Base-by-base conservation (phyloP, 2,888 invertebrate species). In the Hecatera dysodea region DNA sequence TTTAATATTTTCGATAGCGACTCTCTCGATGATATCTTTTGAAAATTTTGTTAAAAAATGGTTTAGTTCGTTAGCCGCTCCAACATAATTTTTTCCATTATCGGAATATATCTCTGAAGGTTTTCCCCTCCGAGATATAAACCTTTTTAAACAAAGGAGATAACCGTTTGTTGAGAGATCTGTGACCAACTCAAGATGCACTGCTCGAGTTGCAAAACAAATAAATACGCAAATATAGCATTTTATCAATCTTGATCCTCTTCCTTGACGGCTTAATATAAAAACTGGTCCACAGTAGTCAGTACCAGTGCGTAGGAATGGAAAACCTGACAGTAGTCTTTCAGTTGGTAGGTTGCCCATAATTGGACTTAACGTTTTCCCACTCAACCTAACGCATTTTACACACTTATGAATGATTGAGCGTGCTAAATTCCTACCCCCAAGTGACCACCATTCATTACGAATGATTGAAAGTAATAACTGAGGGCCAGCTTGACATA, bases 401-500 rank as follows among this genome's bases (percentile, higher is more conserved):
- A 50, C 4, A 33, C 29, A 33, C 29, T 33, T 33, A 33, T 33
- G 29, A 33, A 33, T 6, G 29, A 33, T 6, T 33, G 29, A 33
- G 29, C 29, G 29, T 33, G 29, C 29, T 33, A 33, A 33, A 33
- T 33, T 33, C 6, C 29, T 33, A 33, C 29, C 29, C 3, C 29
- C 29, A 33, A 6, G 29, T 33, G 29, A 6, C 29, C 29, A 33
- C 50, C 50, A 50, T 50, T 50, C 24, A 50, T 50, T 50, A 50
- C 50, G 50, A 42, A 42, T 42, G 17, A 17, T 17, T 17, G 42
- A 42, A 42, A 42, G 42, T 42, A 42, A 42, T 42, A 50, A 17
- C 24, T 50, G 50, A 50, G 50, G 50, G 24, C 50, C 50, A 50
- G 50, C 50, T 24, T 24, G 24, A 50, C 50, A 50, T 24, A 50